These are phyloP conservation scores for Chironomus riparius DNA, from an alignment of 2,888 invertebrate genomes.

Conservation along the genomic window DNA sequence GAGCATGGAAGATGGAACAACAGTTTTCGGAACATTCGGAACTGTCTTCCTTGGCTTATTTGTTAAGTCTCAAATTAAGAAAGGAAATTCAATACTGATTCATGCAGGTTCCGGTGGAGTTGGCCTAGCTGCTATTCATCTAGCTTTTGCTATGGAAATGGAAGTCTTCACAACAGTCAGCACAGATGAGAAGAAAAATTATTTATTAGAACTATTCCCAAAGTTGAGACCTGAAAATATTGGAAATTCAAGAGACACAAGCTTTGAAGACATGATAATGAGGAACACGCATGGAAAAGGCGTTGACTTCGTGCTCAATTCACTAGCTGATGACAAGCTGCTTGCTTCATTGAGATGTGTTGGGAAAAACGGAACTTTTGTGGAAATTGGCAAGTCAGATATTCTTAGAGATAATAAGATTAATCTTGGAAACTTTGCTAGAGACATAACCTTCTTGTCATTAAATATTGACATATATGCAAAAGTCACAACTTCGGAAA, in stretches of 20 bases:
- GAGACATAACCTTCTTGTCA: conserved; percentile 65
- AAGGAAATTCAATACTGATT: conserved; percentile 37
- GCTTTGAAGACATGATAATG: conserved; percentile 72
- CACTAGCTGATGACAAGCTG: conserved; percentile 76
- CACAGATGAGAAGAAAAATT: conserved; percentile 49
- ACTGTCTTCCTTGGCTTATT: conserved; percentile 45
- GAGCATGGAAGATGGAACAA: conserved; percentile 58
- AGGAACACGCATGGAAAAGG: conserved; percentile 66
- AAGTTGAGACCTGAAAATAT: conserved; percentile 49
- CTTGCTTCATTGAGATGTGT: conserved; percentile 49
- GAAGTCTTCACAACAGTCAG: conserved; percentile 55
- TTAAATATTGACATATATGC: conserved; percentile 47
- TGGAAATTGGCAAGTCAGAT: conserved; percentile 73
- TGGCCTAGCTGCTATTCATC: conserved; percentile 59
- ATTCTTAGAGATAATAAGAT: conserved; percentile 56
- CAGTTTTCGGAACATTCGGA: conserved; percentile 60
- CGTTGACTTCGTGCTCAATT: conserved; percentile 77
- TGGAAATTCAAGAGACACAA: conserved; percentile 69
- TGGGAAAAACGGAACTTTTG: conserved; percentile 54
- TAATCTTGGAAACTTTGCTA: conserved; percentile 45
- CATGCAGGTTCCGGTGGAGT: conserved; percentile 53
- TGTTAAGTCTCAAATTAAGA: conserved; percentile 36
- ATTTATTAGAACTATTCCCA: conserved; percentile 43
- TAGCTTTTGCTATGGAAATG: conserved; percentile 53
- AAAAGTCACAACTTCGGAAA: too few species aligned